Evolutionary conservation across 2,797 vertebrate genomes (phyloP), one percentile per base, ranked within the genome.

Genomic region (Harpagifer antarcticus): DNA sequence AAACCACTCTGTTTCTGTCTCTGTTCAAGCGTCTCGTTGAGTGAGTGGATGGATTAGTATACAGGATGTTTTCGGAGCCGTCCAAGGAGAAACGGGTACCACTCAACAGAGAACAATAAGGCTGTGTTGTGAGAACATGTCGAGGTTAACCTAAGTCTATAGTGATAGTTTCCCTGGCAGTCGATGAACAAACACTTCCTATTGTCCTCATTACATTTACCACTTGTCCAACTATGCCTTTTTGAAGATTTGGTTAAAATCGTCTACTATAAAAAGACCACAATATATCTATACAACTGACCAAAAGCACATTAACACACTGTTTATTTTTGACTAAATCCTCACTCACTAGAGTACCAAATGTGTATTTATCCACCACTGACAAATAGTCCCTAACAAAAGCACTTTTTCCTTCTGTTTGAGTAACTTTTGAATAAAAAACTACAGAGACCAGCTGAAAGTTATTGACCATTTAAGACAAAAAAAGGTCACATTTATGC

Each of bases 81-180:
- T 56, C 81, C 78, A 76, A 74, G 83, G 81, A 82, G 80, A 87
- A 59, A 63, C 12, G 19, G 61, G 59, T 53, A 5, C 49, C 55
- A 44, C 16, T 33, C 31, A 20, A 20, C 59, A 16, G 8, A 68
- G 73, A 23, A 76, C 78, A 85, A 86, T 85, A 86, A 86, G 68
- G 60, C 76, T 0, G 48, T 91, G 90, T 91, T 93, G 71, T 90
- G 89, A 86, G 81, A 93, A 94, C 91, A 92, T 61, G 47, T 9
- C 86, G 88, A 93, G 94, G 91, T 79, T 84, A 79, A 53, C 40
- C 47, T 90, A 86, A 93, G 83, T 85, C 89, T 74, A 20, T 83
- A 53, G 87, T 19, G 90, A 93, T 83, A 78, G 92, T 93, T 82
- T 86, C 89, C 58, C 43, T 89, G 91, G 0, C 63, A 64, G 19